Percentiles rank a stretch among this genome's conserved stretches.
Conservation (phyloP, 2,113 vertebrate species). For the Heterocephalus glaber region DNA sequence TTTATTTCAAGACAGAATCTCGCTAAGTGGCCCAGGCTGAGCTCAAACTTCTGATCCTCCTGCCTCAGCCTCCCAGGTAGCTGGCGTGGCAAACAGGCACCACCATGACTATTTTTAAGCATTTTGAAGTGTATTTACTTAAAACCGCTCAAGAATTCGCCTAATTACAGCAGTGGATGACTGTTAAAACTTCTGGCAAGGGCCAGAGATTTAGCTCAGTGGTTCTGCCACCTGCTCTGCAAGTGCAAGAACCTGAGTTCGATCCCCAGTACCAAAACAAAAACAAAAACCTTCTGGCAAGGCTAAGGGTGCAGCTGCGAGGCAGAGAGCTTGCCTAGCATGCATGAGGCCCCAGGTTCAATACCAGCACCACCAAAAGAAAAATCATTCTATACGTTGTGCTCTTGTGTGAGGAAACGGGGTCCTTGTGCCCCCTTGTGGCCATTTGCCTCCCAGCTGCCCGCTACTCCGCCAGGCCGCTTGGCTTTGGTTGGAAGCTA, state of each 20-base stretch:
- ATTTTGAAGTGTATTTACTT: not conserved
- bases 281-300: not conserved
- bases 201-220: too few relatives aligned
- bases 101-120: not conserved
- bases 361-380: not conserved
- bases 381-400: not conserved
- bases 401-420: not conserved
- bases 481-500: not conserved
- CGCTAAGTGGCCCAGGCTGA: not conserved
- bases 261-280: too few relatives aligned
- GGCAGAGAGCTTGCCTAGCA: not conserved
- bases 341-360: not conserved
- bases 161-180: not conserved
- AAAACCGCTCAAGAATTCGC: not conserved
- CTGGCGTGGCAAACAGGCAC: not conserved
- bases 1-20: not conserved
- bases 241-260: too few relatives aligned
- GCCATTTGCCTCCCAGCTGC: not conserved
- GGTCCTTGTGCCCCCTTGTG: constrained; percentile 65
- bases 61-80: not conserved
- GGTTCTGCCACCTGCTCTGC: too few relatives aligned
- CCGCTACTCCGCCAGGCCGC: not conserved
- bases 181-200: not conserved
- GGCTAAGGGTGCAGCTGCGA: not conserved
- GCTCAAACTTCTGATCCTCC: not conserved